Percentiles rank a stretch among this genome's conserved stretches.
Conservation (phyloP, 2,797 vertebrate genomes). For the Chaunax sp. region DNA sequence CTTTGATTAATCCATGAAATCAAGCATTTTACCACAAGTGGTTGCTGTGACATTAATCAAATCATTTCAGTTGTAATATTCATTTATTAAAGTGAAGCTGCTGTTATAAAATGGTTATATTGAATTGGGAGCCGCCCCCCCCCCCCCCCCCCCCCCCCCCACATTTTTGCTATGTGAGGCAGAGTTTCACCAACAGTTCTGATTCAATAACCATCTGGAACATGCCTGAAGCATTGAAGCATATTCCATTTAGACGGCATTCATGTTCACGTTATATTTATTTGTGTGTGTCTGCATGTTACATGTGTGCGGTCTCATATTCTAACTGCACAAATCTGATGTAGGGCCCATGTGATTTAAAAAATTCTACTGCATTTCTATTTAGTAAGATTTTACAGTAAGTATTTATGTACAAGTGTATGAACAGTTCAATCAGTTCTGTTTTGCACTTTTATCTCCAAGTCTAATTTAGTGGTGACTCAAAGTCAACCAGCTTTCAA, state of each 20-base stretch:
- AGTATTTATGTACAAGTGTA: conserved; percentile 10
- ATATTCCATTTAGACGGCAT: conserved; percentile 30
- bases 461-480: not conserved
- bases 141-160: conserved; percentile 1
- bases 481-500: not conserved
- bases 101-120: conserved; percentile 29
- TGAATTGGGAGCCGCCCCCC: conserved; percentile 8
- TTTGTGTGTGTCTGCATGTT: conserved; percentile 23
- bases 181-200: conserved; percentile 32
- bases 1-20: conserved; percentile 68
- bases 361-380: conserved; percentile 9
- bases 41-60: conserved; percentile 51
- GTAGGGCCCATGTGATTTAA: conserved; percentile 6
- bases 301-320: not conserved
- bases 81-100: conserved; percentile 35
- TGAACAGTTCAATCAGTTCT: conserved; percentile 6
- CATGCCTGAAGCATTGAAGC: conserved; percentile 43
- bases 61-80: conserved; percentile 48
- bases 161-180: not conserved
- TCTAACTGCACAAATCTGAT: conserved; percentile 6
- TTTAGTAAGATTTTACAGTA: conserved; percentile 18
- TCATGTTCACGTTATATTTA: conserved; percentile 9
- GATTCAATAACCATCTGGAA: conserved; percentile 47
- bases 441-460: conserved; percentile 17
- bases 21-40: conserved; percentile 60